Conservation (phyloP, 2,888 invertebrate genomes). For the Oscheius sp. region DNA sequence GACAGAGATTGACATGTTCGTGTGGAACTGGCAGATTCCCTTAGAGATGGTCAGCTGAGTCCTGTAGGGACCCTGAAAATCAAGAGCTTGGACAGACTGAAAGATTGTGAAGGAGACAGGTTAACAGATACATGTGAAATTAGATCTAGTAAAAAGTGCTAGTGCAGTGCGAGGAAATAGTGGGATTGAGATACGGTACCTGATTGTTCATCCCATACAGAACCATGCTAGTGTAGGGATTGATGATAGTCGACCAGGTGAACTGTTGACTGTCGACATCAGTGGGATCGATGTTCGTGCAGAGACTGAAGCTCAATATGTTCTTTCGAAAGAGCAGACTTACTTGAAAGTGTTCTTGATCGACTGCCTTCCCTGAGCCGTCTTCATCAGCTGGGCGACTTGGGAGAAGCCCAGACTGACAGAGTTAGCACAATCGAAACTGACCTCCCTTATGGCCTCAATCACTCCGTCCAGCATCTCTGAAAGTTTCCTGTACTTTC, state of each 20-base stretch:
- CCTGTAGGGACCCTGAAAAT: constrained; percentile 39
- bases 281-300: constrained; percentile 44
- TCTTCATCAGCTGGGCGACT: constrained; percentile 49
- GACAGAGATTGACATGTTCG: constrained; percentile 31
- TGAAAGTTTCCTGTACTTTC: constrained; percentile 45
- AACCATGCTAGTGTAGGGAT: constrained; percentile 88
- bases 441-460: constrained; percentile 80
- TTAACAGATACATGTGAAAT: too few relatives aligned
- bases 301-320: constrained; percentile 42
- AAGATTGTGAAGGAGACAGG: not conserved
- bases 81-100: too few relatives aligned
- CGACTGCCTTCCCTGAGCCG: constrained; percentile 50
- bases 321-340: not conserved
- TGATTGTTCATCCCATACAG: constrained; percentile 83
- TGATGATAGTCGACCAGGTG: constrained; percentile 85
- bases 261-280: constrained; percentile 76
- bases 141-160: too few relatives aligned
- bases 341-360: constrained; percentile 53
- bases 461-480: constrained; percentile 87
- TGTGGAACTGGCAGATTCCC: constrained; percentile 49
- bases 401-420: constrained; percentile 54
- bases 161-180: too few relatives aligned
- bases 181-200: not conserved
- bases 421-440: constrained; percentile 46
- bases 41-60: constrained; percentile 45